Evolutionary conservation across 2,797 vertebrate genomes (phyloP).

Genomic region (Fistularia tabacaria): DNA sequence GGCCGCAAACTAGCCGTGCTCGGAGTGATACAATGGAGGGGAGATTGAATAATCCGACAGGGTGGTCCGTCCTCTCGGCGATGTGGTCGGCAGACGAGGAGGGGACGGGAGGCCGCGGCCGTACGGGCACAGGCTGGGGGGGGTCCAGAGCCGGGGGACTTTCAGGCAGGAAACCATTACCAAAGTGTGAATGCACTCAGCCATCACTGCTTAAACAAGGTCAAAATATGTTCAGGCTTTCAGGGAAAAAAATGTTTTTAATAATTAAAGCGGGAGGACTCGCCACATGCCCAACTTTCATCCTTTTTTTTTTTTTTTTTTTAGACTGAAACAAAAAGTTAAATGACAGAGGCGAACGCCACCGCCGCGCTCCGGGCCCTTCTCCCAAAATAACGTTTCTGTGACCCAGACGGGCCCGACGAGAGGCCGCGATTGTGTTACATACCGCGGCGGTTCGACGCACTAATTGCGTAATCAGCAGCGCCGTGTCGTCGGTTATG

Average conservation of each 20-base stretch:
- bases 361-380: too few species aligned
- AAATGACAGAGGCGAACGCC: too few species aligned
- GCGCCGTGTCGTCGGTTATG: conserved; percentile 55
- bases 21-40: conserved; percentile 40
- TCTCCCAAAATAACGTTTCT: too few species aligned
- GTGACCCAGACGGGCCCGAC: too few species aligned
- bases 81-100: not conserved
- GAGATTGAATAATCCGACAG: conserved; percentile 46
- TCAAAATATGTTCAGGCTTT: conserved; percentile 53
- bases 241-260: conserved; percentile 13
- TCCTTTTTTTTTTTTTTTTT: too few species aligned
- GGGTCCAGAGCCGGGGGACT: conserved; percentile 63
- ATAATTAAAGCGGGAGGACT: not conserved
- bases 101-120: conserved; percentile 34
- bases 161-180: conserved; percentile 74
- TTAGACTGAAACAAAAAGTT: too few species aligned
- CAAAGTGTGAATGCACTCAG: conserved; percentile 69
- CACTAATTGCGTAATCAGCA: conserved; percentile 74
- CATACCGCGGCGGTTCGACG: conserved; percentile 61
- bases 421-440: conserved; percentile 37
- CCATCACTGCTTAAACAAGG: conserved; percentile 66
- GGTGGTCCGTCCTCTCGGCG: conserved; percentile 51
- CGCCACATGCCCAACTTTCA: too few species aligned
- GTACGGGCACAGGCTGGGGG: conserved; percentile 48
- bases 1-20: conserved; percentile 49